Conservation (phyloP, 2,797 vertebrate species). For the Cyclopterus lumpus region DNA sequence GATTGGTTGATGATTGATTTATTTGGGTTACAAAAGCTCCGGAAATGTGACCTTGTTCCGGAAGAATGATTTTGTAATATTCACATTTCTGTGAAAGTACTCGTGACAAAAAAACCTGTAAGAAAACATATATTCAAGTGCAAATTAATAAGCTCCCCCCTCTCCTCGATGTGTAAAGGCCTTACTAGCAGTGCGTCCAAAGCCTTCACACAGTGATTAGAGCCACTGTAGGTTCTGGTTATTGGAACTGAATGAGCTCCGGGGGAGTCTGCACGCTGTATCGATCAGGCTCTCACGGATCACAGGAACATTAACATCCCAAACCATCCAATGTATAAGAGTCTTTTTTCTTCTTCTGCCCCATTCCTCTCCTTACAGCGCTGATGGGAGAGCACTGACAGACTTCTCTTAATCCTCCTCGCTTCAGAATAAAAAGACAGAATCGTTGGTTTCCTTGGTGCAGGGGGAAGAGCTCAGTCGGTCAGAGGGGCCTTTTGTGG, state of each 20-base stretch:
- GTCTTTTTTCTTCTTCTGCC: too few relatives aligned
- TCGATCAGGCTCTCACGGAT: not conserved
- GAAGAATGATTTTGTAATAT: too few relatives aligned
- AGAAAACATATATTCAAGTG: too few relatives aligned
- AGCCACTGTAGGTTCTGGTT: not conserved
- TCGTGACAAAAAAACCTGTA: not conserved
- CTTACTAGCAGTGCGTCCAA: not conserved
- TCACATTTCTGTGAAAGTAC: too few relatives aligned
- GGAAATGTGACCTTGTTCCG: too few relatives aligned
- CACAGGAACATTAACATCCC: not conserved
- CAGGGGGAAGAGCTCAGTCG: constrained; percentile 20
- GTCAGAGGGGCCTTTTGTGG: constrained; percentile 28
- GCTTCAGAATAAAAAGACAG: constrained; percentile 29
- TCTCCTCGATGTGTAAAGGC: not conserved
- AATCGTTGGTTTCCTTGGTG: constrained; percentile 29
- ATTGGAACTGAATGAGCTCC: not conserved
- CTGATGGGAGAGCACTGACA: constrained; percentile 28
- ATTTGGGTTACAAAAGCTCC: too few relatives aligned
- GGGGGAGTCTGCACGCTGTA: not conserved
- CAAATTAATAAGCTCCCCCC: too few relatives aligned
- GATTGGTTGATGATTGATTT: too few relatives aligned
- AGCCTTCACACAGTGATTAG: not conserved
- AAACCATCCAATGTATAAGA: not conserved
- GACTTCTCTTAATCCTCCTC: constrained; percentile 40
- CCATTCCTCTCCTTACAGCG: too few relatives aligned